phyloP scores from a whole-genome alignment of 2,888 invertebrate species.

The Drosophila atripex region DNA sequence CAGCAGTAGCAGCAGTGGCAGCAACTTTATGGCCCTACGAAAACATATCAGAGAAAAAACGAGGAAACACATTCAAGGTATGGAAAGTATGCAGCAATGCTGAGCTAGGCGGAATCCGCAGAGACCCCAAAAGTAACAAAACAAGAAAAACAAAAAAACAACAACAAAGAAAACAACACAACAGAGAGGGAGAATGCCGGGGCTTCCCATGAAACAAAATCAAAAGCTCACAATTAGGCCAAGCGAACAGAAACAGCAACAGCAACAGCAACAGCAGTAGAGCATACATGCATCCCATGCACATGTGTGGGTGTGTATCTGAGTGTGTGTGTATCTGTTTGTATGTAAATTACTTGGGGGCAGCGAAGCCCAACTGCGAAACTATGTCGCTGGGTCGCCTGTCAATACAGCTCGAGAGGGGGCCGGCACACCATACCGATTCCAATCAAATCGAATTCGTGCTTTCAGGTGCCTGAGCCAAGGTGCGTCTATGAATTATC shows the following conservation, averaged over 20 bases:
- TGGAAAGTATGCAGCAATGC: constrained; percentile 65
- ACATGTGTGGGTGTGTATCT: constrained; percentile 30
- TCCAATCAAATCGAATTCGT: constrained; percentile 52
- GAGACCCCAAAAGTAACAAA: constrained; percentile 6
- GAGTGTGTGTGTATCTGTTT: constrained; percentile 28
- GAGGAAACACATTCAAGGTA: constrained; percentile 66
- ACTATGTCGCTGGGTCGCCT: constrained; percentile 74
- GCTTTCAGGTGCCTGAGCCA: constrained; percentile 47
- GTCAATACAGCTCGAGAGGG: constrained; percentile 33
- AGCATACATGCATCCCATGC: constrained; percentile 45
- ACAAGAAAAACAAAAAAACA: not conserved
- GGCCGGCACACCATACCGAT: constrained; percentile 35
- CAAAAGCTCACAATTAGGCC: constrained; percentile 79
- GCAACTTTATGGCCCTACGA: constrained; percentile 43
- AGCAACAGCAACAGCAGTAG: too few relatives aligned
- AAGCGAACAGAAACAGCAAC: too few relatives aligned
- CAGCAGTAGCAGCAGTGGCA: constrained; percentile 19
- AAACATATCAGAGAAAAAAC: constrained; percentile 40
- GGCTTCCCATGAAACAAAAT: constrained; percentile 67
- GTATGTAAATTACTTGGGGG: constrained; percentile 70
- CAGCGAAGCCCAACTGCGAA: constrained; percentile 56
- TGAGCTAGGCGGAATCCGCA: constrained; percentile 55
- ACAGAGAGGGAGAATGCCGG: constrained; percentile 18
- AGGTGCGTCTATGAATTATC: constrained; percentile 69
- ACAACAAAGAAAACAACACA: not conserved